phyloP scores from a whole-genome alignment of 2,797 vertebrate species.

The Rhinichthys osculus region DNA sequence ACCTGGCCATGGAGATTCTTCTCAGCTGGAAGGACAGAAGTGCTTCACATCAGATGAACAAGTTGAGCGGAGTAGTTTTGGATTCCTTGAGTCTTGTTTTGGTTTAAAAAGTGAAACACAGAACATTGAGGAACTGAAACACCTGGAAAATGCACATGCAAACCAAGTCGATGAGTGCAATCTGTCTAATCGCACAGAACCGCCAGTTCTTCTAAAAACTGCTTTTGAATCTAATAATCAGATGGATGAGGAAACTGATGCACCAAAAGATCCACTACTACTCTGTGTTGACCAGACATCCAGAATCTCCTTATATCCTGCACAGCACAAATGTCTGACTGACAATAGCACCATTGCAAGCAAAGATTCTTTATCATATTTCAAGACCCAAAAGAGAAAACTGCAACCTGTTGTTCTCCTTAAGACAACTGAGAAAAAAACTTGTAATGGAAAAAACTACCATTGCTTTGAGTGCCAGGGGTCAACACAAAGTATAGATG shows the following conservation, averaged over 20 bases:
- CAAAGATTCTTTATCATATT: conserved; percentile 58
- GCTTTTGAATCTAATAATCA: conserved; percentile 59
- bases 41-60: conserved; percentile 39
- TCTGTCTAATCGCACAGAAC: conserved; percentile 29
- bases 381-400: conserved; percentile 64
- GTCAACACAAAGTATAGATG: conserved; percentile 62
- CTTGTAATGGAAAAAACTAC: conserved; percentile 59
- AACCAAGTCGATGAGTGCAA: conserved; percentile 45
- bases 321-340: conserved; percentile 53
- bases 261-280: conserved; percentile 40
- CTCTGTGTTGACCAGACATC: conserved; percentile 63
- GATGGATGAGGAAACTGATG: conserved; percentile 25
- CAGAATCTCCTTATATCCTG: conserved; percentile 65
- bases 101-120: conserved; percentile 34
- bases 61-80: conserved; percentile 60
- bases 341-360: conserved; percentile 36
- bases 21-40: conserved; percentile 20
- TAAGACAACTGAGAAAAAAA: conserved; percentile 57
- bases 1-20: conserved; percentile 27
- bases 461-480: conserved; percentile 72
- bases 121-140: conserved; percentile 13
- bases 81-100: conserved; percentile 61
- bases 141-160: conserved; percentile 44
- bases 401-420: conserved; percentile 79
- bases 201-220: conserved; percentile 34